These are phyloP conservation scores for Drosophila ustulata DNA, from an alignment of 2,888 invertebrate species.

Conservation along the genomic window DNA sequence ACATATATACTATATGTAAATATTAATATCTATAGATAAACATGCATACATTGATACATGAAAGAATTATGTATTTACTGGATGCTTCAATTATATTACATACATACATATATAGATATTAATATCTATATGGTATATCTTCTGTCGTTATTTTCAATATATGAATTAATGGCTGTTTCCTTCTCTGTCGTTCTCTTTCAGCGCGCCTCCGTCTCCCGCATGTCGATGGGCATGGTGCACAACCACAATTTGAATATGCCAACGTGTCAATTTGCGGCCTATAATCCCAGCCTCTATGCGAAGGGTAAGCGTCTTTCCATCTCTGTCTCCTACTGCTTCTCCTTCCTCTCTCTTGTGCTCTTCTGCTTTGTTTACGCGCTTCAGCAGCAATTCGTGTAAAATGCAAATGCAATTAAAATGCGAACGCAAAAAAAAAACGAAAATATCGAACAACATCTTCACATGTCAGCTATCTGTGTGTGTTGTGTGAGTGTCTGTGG, in stretches of 20 bases:
- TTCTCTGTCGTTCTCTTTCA: conserved; percentile 54
- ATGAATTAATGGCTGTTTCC: conserved; percentile 1
- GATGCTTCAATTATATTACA: too few species aligned
- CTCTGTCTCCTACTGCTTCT: not conserved
- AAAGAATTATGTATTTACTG: too few species aligned
- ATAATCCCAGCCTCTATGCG: conserved; percentile 82
- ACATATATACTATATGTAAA: too few species aligned
- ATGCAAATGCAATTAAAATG: conserved; percentile 60
- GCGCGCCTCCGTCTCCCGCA: conserved; percentile 85
- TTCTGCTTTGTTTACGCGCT: conserved; percentile 3
- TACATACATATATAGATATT: too few species aligned
- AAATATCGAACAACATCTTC: conserved; percentile 29
- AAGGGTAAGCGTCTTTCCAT: conserved; percentile 76
- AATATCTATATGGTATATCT: not conserved
- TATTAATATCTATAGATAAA: too few species aligned
- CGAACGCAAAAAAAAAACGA: conserved; percentile 46
- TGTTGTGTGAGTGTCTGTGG: conserved; percentile 6
- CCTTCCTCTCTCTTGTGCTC: not conserved
- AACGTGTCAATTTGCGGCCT: conserved; percentile 83
- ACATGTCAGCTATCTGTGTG: not conserved
- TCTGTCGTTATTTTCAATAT: not conserved
- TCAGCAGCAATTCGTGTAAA: conserved; percentile 25
- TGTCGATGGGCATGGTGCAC: conserved; percentile 85
- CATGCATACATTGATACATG: too few species aligned
- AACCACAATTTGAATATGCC: conserved; percentile 84